Percentiles rank a stretch among this genome's conserved stretches.
Evolutionary conservation across 2,113 vertebrate species (phyloP).

Genomic region (Sylvietta virens): DNA sequence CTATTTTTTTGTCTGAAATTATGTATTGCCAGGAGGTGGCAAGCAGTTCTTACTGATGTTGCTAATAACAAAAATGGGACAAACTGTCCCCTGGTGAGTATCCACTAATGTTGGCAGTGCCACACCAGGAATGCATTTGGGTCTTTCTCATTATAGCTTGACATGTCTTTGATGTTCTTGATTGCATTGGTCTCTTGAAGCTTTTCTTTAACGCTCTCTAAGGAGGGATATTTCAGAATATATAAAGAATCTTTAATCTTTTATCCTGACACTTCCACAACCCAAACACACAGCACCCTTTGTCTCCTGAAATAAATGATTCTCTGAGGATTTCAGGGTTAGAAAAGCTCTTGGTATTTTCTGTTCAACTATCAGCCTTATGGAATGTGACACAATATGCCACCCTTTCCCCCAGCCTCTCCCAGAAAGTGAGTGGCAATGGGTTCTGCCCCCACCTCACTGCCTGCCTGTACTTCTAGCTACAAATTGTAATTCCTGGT

Average conservation of each 20-base stretch:
- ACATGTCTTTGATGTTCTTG: slow-evolving; percentile 38
- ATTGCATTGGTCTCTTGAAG: slow-evolving; percentile 47
- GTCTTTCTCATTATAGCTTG: slow-evolving; percentile 31
- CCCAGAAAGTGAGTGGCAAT: neutral
- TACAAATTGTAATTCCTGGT: neutral
- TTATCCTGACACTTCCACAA: neutral
- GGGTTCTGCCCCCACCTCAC: neutral
- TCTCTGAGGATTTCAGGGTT: neutral
- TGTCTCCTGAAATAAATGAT: neutral
- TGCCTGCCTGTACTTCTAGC: neutral
- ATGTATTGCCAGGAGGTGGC: slow-evolving; percentile 14
- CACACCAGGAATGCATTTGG: neutral
- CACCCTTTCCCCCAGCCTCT: neutral
- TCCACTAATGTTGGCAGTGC: neutral
- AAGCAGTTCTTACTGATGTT: slow-evolving; percentile 34
- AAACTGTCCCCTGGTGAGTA: slow-evolving; percentile 24
- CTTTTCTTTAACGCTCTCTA: neutral
- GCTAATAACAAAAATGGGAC: slow-evolving; percentile 38
- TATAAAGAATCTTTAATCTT: slow-evolving; percentile 18
- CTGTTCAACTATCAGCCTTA: neutral
- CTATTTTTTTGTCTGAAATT: neutral
- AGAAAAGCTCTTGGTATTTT: neutral
- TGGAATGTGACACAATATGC: neutral
- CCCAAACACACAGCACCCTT: neutral
- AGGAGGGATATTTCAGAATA: slow-evolving; percentile 15